These are phyloP conservation scores for Sebastes alutus DNA, from an alignment of 2,797 vertebrate species.

Conservation along the genomic window DNA sequence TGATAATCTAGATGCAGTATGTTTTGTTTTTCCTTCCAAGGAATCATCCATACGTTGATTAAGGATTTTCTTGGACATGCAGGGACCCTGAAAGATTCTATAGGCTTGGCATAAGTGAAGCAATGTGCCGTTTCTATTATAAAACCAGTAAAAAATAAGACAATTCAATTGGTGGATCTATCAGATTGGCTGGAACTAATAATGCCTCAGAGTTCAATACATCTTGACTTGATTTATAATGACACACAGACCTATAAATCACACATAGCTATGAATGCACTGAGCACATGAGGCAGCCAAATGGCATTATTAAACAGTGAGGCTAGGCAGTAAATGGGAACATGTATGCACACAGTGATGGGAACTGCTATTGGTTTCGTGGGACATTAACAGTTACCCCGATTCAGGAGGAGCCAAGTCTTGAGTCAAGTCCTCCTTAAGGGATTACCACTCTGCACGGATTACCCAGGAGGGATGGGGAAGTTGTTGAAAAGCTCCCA, in stretches of 20 bases:
- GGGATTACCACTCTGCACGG: background rate
- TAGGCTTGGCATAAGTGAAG: background rate
- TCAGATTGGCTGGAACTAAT: background rate
- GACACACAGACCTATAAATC: background rate
- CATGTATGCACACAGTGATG: background rate
- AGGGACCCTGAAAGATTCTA: background rate
- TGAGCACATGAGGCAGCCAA: background rate
- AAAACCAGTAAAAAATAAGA: background rate
- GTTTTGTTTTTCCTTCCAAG: background rate
- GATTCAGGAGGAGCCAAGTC: slow-evolving; percentile 5
- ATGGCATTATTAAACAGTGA: background rate
- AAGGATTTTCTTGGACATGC: background rate
- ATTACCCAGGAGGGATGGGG: background rate
- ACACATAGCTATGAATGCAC: background rate
- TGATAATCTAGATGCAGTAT: background rate
- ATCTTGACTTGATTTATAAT: background rate
- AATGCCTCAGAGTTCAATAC: background rate
- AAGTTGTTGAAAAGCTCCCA: background rate
- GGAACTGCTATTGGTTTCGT: background rate
- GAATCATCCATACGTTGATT: background rate
- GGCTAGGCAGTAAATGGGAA: background rate
- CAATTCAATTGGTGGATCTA: background rate
- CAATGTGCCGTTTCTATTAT: background rate
- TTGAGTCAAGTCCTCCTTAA: background rate
- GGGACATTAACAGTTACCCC: background rate